Base-by-base conservation (phyloP, 2,888 invertebrate species). In the Chironomus riparius region DNA sequence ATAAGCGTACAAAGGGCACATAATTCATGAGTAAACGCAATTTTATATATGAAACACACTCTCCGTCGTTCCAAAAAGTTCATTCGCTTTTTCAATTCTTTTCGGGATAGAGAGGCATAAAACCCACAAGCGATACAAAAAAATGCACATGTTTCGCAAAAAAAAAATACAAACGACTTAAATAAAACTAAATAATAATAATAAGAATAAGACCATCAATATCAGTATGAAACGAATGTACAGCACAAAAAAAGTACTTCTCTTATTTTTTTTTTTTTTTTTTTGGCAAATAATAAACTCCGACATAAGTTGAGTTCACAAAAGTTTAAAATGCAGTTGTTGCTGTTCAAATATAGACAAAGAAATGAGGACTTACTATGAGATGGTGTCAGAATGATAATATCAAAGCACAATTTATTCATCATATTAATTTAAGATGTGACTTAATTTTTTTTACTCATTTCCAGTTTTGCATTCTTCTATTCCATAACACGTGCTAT, bases 121-220 rank as follows among this genome's bases (percentile, higher is more conserved):
- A 68, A 71, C 56, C 50, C 62, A 65, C 73, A 65, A 68, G 68
- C 74, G 74, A 74, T 74, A 74, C 28, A 22, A 48, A 65, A n/a
- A 62, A 74, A 15, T 61, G 71, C 71, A 71, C 71, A 71, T 71
- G 71, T 71, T 56, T 70, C 13, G 21, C 22, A 65, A 65, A 18
- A 24, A 65, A 65, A 18, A 24, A 24, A 38, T 38, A 38, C 38
- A 38, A 10, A 38, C 38, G 38, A 38, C 38, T 38, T 13, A 21
- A 65, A 22, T 62, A 62, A 62, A 62, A 21, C 21, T 62, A 15
- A 62, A 21, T 21, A 62, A 28, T 28, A n/a, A 69, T 18, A 65
- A 21, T 18, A 65, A 65, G 15, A 65, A 65, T 13, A 24, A 68
- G 18, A 56, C n/a, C 18, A 28, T 28, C 38, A 18, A 15, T 56